phyloP scores from a whole-genome alignment of 2,797 vertebrate genomes.

The Gadopsis marmoratus region DNA sequence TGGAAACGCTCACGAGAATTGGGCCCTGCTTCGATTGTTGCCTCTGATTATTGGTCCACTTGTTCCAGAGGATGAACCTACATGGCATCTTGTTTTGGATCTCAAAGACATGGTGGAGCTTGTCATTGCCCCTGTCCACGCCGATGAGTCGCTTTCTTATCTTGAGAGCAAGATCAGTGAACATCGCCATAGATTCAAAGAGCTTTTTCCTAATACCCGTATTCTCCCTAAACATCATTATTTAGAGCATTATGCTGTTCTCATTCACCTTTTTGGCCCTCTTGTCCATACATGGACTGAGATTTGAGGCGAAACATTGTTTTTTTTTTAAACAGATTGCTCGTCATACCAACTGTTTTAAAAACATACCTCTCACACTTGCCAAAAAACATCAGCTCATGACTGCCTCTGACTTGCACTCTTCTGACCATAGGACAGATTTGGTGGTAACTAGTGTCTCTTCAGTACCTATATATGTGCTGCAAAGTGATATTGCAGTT shows the following conservation, averaged over 20 bases:
- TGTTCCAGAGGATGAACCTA: slow-evolving; percentile 39
- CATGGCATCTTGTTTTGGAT: slow-evolving; percentile 36
- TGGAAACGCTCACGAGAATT: slow-evolving; percentile 33
- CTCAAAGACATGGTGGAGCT: slow-evolving; percentile 28
- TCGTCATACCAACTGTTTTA: slow-evolving; percentile 18
- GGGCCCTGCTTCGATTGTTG: slow-evolving; percentile 26
- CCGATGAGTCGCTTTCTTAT: neutral
- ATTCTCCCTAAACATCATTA: slow-evolving; percentile 46
- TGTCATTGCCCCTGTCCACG: neutral
- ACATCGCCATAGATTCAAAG: slow-evolving; percentile 31
- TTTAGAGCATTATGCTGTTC: slow-evolving; percentile 34
- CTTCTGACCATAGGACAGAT: slow-evolving; percentile 12
- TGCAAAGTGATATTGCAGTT: slow-evolving; percentile 5
- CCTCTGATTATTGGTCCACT: slow-evolving; percentile 31
- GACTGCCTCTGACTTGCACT: slow-evolving; percentile 37
- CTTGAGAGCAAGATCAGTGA: slow-evolving; percentile 30
- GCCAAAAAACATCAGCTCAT: slow-evolving; percentile 37
- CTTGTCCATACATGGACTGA: slow-evolving; percentile 44
- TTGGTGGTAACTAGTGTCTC: neutral
- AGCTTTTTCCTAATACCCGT: slow-evolving; percentile 16
- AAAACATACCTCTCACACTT: slow-evolving; percentile 31
- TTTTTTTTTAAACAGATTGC: slow-evolving; percentile 32
- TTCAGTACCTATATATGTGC: slow-evolving; percentile 9
- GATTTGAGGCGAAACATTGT: slow-evolving; percentile 34
- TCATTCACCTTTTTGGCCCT: slow-evolving; percentile 41